phyloP scores from a whole-genome alignment of 2,888 invertebrate species.

The Brachyopa scutellaris region DNA sequence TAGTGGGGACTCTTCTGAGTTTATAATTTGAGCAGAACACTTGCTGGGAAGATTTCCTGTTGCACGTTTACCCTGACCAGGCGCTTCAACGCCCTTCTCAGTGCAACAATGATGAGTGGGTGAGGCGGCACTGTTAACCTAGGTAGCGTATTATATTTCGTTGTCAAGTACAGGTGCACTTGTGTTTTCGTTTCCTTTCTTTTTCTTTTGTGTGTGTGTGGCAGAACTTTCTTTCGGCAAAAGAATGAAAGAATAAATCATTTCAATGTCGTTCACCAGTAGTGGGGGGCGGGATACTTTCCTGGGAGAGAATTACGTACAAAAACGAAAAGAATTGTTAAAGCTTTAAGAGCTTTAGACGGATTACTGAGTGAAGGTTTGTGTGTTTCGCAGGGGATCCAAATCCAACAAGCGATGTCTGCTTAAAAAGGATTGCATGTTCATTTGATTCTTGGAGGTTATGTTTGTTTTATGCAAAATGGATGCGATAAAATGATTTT shows the following conservation, averaged over 20 bases:
- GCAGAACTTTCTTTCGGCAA: not conserved
- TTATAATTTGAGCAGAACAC: conserved; percentile 41
- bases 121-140: not conserved
- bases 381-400: not conserved
- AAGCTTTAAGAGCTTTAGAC: conserved; percentile 1
- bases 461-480: not conserved
- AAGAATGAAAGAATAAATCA: conserved; percentile 32
- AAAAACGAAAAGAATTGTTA: conserved; percentile 2
- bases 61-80: conserved; percentile 24
- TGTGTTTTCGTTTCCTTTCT: conserved; percentile 6
- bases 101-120: conserved; percentile 26
- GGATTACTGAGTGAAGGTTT: not conserved
- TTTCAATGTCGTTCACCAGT: conserved; percentile 23
- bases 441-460: conserved; percentile 26
- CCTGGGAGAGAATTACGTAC: not conserved
- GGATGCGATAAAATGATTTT: not conserved
- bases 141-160: not conserved
- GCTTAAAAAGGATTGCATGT: conserved; percentile 28
- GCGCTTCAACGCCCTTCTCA: not conserved
- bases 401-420: conserved; percentile 12
- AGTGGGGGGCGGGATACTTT: not conserved
- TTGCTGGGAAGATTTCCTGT: conserved; percentile 55
- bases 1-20: not conserved
- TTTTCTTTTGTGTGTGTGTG: not conserved
- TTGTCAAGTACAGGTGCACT: conserved; percentile 27